A percentile compares a stretch with the other conserved stretches of the same genome.
These are phyloP conservation scores for Salminus brasiliensis DNA, from an alignment of 2,113 vertebrate genomes.

Conservation along the genomic window DNA sequence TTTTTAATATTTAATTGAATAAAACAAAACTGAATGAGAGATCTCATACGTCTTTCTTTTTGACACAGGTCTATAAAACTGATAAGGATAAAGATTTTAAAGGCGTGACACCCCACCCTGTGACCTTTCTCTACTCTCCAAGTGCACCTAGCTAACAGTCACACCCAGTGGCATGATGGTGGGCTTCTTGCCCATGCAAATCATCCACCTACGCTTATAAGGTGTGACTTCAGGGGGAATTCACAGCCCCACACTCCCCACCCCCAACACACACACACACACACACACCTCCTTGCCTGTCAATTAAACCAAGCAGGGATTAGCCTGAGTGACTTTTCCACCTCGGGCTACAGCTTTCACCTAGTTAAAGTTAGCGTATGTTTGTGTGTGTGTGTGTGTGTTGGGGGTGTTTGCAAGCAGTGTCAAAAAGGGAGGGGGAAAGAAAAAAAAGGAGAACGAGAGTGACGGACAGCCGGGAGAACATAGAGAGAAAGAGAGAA, in stretches of 20 bases:
- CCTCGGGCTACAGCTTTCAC: conserved; percentile 13
- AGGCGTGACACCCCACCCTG: not conserved
- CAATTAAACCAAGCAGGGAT: not conserved
- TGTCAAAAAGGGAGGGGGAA: not conserved
- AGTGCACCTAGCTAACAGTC: conserved; percentile 64
- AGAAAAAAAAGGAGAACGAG: conserved; percentile 1
- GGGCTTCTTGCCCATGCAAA: conserved; percentile 73
- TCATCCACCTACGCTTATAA: conserved; percentile 58
- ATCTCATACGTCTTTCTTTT: too few relatives aligned
- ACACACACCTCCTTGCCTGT: not conserved
- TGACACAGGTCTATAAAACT: not conserved
- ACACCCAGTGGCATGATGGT: conserved; percentile 71
- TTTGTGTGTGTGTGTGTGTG: conserved; percentile 8
- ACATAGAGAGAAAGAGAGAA: conserved; percentile 1
- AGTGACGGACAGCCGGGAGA: conserved; percentile 63
- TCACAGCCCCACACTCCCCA: conserved; percentile 52
- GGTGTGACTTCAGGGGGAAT: conserved; percentile 65
- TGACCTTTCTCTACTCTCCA: not conserved
- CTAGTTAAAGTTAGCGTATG: not conserved
- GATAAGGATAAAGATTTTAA: not conserved
- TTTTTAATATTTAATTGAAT: too few relatives aligned
- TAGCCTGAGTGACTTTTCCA: conserved; percentile 29
- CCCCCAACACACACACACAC: not conserved
- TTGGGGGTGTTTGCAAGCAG: conserved; percentile 39
- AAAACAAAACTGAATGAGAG: too few relatives aligned